Conservation (phyloP, 53 echinoderm and acorn worm genomes). For the Echinometra lucunter region DNA sequence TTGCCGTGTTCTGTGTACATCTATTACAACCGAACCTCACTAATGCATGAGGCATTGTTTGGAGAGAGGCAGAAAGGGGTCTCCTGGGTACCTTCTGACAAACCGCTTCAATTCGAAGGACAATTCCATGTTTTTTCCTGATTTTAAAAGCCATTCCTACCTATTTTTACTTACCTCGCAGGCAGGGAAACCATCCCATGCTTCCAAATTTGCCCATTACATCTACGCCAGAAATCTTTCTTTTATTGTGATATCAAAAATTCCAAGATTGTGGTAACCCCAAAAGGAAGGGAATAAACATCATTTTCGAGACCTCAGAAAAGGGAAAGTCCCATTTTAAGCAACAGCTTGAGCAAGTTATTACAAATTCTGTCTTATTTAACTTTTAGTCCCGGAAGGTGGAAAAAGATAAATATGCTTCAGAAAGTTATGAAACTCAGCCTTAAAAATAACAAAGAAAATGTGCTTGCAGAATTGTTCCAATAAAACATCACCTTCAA, state of each 20-base stretch:
- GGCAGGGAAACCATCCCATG: background rate
- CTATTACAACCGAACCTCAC: background rate
- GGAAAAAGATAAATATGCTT: background rate
- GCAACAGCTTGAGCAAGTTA: background rate
- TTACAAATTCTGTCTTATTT: background rate
- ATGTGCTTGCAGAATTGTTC: background rate
- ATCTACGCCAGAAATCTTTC: background rate
- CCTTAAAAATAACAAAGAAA: background rate
- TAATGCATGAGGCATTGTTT: conserved; percentile 41
- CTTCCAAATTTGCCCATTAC: background rate
- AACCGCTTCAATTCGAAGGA: conserved; percentile 19
- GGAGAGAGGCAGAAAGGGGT: conserved; percentile 25
- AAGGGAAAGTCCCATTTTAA: background rate
- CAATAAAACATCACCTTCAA: background rate
- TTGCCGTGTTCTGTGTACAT: background rate
- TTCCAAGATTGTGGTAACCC: background rate
- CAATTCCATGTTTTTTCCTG: background rate
- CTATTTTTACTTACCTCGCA: background rate
- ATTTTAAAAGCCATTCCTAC: background rate
- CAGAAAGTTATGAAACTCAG: background rate
- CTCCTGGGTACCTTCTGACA: background rate
- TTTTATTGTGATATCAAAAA: background rate
- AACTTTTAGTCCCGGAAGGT: background rate
- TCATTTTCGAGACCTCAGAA: background rate
- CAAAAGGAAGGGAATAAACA: background rate